These are phyloP conservation scores for Ramphastos sulfuratus DNA, from an alignment of 2,113 vertebrate species.

Conservation along the genomic window DNA sequence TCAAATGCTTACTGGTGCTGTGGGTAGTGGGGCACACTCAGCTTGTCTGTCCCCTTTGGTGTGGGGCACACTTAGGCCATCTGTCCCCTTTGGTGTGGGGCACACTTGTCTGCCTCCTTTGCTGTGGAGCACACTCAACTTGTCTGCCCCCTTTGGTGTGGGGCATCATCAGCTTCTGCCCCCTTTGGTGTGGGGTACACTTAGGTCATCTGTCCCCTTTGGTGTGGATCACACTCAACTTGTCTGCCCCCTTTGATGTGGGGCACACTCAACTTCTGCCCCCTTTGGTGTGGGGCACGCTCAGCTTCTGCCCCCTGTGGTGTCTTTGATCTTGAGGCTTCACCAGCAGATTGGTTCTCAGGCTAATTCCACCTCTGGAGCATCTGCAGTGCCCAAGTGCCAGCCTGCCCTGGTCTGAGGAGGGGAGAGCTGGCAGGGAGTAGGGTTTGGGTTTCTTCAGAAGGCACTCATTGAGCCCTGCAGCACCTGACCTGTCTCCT, in stretches of 20 bases:
- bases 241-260: too few species aligned
- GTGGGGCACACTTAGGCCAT: too few species aligned
- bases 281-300: neutral
- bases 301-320: fast-evolving
- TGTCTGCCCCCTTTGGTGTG: neutral
- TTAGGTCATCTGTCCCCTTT: too few species aligned
- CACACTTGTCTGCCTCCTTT: fast-evolving
- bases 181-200: too few species aligned
- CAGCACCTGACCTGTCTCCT: fast-evolving
- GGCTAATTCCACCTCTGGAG: neutral
- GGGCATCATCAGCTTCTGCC: too few species aligned
- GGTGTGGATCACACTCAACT: too few species aligned
- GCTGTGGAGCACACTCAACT: fast-evolving
- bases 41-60: too few species aligned
- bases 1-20: neutral
- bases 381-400: neutral
- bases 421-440: neutral
- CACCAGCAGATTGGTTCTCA: neutral
- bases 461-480: fast-evolving
- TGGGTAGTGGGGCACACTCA: too few species aligned
- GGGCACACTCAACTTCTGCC: too few species aligned
- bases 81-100: neutral
- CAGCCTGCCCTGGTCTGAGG: fast-evolving
- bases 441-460: neutral
- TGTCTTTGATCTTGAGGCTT: neutral